Evolutionary conservation across 2,113 vertebrate species (phyloP), one percentile per base, ranked within the genome.

Genomic region (Sander lucioperca): DNA sequence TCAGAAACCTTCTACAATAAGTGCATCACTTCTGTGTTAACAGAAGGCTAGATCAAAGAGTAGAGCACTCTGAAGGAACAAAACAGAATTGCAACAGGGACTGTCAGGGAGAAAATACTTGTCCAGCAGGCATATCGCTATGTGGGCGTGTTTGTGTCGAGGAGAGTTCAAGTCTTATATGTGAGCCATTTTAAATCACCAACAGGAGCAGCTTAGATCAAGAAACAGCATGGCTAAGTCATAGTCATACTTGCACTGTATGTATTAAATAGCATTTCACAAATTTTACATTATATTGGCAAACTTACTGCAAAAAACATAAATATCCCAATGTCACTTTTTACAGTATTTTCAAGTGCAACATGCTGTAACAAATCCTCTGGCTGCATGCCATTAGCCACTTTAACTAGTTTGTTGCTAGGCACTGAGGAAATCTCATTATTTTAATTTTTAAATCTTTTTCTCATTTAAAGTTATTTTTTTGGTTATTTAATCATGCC

Each of bases 41-140:
- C 77, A 59, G 23, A 59, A 45, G 63, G 63, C 39, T 56, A 67
- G 77, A 82, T 85, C 79, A 82, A 88, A 84, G 85, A 82, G 87
- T 63, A 30, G 73, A 84, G 86, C 63, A 79, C 80, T 89, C 21
- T 1, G 69, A 65, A 74, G 53, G 65, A 91, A 77, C 33, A 57
- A 53, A 57, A 13, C 73, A 73, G 73, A 63, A 7, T n/a, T 54
- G 62, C 59, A 81, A 56, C 76, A 82, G 39, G 23, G 77, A 83
- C 77, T 79, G 69, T 79, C 25, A 48, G 50, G 58, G 47, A 89
- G 84, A 80, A 76, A 70, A 69, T 48, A 83, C 53, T 50, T 53
- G 36, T 43, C 19, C 33, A 18, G 21, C 43, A 66, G 66, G 48
- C 54, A 23, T 43, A 67, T 72, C 16, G 3, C 63, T 70, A n/a